Percentiles rank a stretch among this genome's conserved stretches.
These are phyloP conservation scores for Anastrepha ludens DNA, from an alignment of 1,140 invertebrate species.

Conservation along the genomic window DNA sequence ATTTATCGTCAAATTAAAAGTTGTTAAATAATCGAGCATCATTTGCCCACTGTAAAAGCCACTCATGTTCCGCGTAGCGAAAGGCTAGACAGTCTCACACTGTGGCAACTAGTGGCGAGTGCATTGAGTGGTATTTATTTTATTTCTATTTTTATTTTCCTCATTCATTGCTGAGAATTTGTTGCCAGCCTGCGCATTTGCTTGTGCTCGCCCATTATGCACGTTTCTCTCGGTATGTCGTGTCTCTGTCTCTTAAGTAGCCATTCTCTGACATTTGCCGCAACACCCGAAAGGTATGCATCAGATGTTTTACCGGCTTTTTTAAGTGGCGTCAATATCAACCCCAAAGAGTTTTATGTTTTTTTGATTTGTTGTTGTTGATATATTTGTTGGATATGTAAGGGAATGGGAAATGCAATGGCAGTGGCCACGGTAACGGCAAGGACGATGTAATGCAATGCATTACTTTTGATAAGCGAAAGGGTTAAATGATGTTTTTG, in stretches of 20 bases:
- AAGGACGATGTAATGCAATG: neutral
- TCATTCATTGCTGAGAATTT: neutral
- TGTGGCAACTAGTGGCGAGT: conserved; percentile 9
- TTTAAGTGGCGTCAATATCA: conserved; percentile 46
- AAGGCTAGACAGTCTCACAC: neutral
- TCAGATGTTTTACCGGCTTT: conserved; percentile 51
- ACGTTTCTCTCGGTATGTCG: neutral
- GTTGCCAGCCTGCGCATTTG: neutral
- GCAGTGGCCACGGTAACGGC: neutral
- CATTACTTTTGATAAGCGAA: conserved; percentile 1
- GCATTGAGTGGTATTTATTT: neutral
- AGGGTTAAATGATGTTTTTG: neutral
- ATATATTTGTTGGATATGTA: neutral
- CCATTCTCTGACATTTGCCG: neutral
- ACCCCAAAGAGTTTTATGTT: conserved; percentile 18
- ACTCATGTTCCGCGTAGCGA: neutral
- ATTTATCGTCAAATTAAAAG: neutral
- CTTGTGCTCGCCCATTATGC: neutral
- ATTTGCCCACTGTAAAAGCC: neutral
- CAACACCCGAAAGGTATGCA: neutral
- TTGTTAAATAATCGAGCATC: neutral
- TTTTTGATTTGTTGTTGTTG: conserved; percentile 28
- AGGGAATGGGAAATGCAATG: neutral
- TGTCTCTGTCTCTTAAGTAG: neutral
- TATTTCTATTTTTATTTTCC: neutral